phyloP scores from a whole-genome alignment of 2,113 vertebrate genomes.

The Heliornis fulica region DNA sequence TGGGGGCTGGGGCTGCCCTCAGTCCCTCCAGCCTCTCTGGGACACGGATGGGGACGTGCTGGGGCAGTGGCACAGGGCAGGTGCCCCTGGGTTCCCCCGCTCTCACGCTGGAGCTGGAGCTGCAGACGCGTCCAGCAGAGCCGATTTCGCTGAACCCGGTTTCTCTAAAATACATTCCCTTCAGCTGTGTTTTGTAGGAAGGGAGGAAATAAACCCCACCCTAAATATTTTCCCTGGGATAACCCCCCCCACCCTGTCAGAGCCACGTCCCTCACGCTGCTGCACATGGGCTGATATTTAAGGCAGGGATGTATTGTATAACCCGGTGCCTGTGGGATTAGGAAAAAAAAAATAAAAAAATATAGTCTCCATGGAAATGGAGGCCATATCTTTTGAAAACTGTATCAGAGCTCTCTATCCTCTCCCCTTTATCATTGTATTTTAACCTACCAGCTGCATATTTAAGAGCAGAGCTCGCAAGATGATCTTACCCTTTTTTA shows the following conservation, averaged over 20 bases:
- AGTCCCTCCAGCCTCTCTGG: not conserved
- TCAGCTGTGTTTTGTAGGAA: not conserved
- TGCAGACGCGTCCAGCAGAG: not conserved
- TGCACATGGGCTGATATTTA: constrained; percentile 45
- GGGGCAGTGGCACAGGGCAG: fast-evolving
- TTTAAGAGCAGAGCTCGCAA: constrained; percentile 70
- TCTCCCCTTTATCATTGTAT: constrained; percentile 67
- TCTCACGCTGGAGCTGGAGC: not conserved
- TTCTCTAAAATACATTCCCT: not conserved
- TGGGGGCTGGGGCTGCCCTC: not conserved
- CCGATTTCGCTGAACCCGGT: not conserved
- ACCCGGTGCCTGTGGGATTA: constrained; percentile 51
- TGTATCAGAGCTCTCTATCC: constrained; percentile 66
- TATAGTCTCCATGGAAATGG: constrained; percentile 60
- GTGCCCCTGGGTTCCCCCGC: fast-evolving
- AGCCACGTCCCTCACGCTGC: constrained; percentile 4
- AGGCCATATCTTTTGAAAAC: constrained; percentile 68
- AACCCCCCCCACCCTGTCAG: not conserved
- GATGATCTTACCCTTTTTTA: constrained; percentile 75
- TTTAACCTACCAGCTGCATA: constrained; percentile 77
- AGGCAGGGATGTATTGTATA: constrained; percentile 49
- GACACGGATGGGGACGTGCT: not conserved
- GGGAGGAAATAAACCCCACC: not conserved
- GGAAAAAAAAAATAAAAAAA: not conserved
- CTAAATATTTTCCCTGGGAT: constrained; percentile 52